These are phyloP conservation scores for Drosophila dunni DNA, from an alignment of 1,140 invertebrate genomes.

Conservation along the genomic window DNA sequence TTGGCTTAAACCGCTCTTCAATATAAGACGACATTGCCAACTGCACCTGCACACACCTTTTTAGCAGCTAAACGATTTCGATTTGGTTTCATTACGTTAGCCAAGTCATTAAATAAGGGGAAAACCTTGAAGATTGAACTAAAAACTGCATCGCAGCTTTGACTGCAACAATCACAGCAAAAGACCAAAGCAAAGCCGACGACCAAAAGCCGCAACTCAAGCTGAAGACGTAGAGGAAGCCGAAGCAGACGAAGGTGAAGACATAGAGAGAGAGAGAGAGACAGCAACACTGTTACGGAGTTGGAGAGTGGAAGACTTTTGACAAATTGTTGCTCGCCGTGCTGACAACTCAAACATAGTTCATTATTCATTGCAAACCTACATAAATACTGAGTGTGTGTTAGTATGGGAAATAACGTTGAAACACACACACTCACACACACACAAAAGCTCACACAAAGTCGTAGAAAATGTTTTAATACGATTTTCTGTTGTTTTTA, in stretches of 20 bases:
- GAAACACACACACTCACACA: constrained; percentile 14
- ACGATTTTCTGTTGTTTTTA: constrained; percentile 38
- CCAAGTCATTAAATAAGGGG: neutral
- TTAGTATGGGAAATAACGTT: constrained; percentile 26
- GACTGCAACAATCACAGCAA: constrained; percentile 7
- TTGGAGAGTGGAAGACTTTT: constrained; percentile 54
- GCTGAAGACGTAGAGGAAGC: neutral
- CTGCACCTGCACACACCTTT: constrained; percentile 21
- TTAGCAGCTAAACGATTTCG: constrained; percentile 5
- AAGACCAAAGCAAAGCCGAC: constrained; percentile 12
- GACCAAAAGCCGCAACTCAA: constrained; percentile 20
- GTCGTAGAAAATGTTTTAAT: constrained; percentile 34
- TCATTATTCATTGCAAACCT: constrained; percentile 61
- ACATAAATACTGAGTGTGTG: constrained; percentile 23
- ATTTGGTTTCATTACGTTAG: neutral
- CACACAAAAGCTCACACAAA: constrained; percentile 8
- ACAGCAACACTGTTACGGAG: neutral
- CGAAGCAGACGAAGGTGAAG: neutral
- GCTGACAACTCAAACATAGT: constrained; percentile 74
- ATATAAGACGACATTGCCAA: constrained; percentile 4
- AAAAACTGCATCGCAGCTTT: constrained; percentile 7
- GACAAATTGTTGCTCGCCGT: constrained; percentile 74
- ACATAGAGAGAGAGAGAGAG: constrained; percentile 36
- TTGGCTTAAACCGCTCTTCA: constrained; percentile 17
- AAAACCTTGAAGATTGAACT: constrained; percentile 12